phyloP scores from a whole-genome alignment of 2,113 vertebrate species.

The Sturnira hondurensis region DNA sequence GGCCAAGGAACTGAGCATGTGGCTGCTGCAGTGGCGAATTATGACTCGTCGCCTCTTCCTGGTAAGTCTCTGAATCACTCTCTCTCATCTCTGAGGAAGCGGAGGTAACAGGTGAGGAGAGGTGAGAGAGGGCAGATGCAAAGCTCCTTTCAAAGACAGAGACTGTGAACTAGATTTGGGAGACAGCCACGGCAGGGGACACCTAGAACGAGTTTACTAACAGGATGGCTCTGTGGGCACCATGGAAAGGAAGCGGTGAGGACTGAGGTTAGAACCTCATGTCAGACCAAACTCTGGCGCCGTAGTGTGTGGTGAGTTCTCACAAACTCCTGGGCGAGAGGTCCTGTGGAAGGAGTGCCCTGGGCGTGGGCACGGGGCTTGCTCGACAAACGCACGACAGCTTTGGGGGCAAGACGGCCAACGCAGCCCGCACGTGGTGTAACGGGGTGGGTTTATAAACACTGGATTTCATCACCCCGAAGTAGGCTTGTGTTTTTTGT shows the following conservation, averaged over 20 bases:
- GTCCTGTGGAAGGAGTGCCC: neutral
- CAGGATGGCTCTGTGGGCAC: neutral
- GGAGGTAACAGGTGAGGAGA: neutral
- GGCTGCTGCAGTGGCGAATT: neutral
- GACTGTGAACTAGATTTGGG: neutral
- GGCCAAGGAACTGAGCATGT: rapidly evolving
- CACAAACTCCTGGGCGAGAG: rapidly evolving
- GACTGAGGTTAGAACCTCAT: neutral
- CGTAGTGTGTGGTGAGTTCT: rapidly evolving
- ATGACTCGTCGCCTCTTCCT: neutral
- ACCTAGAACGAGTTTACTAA: neutral
- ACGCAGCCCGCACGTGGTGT: rapidly evolving
- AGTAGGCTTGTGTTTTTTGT: neutral
- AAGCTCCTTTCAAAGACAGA: neutral
- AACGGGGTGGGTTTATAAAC: too few species aligned
- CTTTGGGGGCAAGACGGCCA: neutral
- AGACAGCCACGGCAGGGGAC: rapidly evolving
- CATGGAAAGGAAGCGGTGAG: neutral
- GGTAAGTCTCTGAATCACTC: neutral
- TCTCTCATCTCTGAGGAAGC: neutral
- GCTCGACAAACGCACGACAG: neutral
- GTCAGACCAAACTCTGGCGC: rapidly evolving
- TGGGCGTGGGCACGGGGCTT: neutral
- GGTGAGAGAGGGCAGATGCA: neutral
- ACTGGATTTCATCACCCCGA: neutral